Evolutionary conservation across 2,113 vertebrate species (phyloP), one percentile per base, ranked within the genome.

Genomic region (Triplophysa siluroides): DNA sequence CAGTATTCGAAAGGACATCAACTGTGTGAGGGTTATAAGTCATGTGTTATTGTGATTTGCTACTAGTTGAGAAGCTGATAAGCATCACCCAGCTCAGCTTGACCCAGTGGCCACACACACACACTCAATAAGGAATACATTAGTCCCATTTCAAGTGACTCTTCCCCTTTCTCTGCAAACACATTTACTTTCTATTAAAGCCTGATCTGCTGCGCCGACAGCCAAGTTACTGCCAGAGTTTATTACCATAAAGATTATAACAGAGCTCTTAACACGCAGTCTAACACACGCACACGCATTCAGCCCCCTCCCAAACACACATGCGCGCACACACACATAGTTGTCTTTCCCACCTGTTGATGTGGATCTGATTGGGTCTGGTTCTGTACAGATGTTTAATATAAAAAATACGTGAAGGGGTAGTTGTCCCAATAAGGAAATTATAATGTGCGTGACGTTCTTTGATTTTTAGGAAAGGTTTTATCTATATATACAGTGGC

Each of bases 91-190:
- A 63, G 89, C 92, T 92, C 66, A 86, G 90, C 89, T 66, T 89
- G 91, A 95, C 93, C 93, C 90, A 88, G 90, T 93, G 86, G 70
- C 87, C 23, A 74, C 76, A 67, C 23, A 82, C 33, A 73, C 26
- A 85, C 80, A 88, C 92, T 92, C 94, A 95, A 94, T 93, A 93
- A 92, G 89, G 88, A 89, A 94, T 93, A 94, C 94, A 94, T 93
- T 86, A 92, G 89, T 78, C 76, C 63, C 60, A 80, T 85, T 85
- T 88, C 83, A 83, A 86, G 83, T 85, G 86, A 85, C 81, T 85
- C 58, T 72, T 83, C 70, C 80, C 74, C 64, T 80, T 78, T 56
- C 81, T 81, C 73, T 77, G 78, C 81, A 80, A 85, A 76, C 83
- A 81, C 87, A 81, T 88, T 87, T 88, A 86, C 29, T 83, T 78